Percentiles rank a stretch among this genome's conserved stretches.
These are phyloP conservation scores for Meleagris gallopavo DNA, from an alignment of 2,113 vertebrate genomes.

Conservation along the genomic window DNA sequence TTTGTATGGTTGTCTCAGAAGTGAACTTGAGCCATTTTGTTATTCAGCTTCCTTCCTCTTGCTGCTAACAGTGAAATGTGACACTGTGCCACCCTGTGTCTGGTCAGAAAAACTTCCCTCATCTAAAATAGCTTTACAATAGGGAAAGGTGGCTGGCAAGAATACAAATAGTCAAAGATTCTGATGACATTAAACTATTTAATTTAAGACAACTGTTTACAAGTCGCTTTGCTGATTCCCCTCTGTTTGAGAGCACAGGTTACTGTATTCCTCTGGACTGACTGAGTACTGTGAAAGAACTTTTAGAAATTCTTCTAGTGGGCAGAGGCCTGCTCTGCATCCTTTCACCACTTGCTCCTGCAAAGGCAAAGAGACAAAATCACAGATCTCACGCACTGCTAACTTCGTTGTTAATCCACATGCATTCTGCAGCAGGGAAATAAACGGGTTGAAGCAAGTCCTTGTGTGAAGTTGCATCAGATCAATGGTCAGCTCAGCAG, in stretches of 20 bases:
- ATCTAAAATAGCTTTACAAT: not conserved
- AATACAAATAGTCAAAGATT: not conserved
- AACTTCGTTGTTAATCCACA: not conserved
- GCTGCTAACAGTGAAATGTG: conserved; percentile 15
- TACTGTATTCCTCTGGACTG: conserved; percentile 78
- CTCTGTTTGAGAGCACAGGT: conserved; percentile 76
- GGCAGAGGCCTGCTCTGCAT: conserved; percentile 87
- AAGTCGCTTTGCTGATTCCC: not conserved
- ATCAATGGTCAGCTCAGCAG: not conserved
- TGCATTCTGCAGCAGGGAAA: not conserved
- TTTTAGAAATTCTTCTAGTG: conserved; percentile 86
- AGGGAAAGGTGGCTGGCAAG: not conserved
- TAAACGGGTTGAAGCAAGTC: accelerated
- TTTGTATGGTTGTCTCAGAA: not conserved
- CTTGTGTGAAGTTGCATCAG: not conserved
- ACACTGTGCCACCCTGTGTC: conserved; percentile 42
- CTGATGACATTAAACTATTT: conserved; percentile 28
- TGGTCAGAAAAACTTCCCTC: not conserved
- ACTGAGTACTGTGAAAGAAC: conserved; percentile 78
- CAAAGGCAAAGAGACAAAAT: conserved; percentile 33
- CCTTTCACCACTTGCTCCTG: conserved; percentile 89
- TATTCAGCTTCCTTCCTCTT: not conserved
- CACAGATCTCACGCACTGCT: not conserved
- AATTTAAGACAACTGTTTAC: conserved; percentile 47
- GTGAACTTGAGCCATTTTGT: not conserved